phyloP scores from a whole-genome alignment of 2,113 vertebrate species.

The Tenrec ecaudatus region DNA sequence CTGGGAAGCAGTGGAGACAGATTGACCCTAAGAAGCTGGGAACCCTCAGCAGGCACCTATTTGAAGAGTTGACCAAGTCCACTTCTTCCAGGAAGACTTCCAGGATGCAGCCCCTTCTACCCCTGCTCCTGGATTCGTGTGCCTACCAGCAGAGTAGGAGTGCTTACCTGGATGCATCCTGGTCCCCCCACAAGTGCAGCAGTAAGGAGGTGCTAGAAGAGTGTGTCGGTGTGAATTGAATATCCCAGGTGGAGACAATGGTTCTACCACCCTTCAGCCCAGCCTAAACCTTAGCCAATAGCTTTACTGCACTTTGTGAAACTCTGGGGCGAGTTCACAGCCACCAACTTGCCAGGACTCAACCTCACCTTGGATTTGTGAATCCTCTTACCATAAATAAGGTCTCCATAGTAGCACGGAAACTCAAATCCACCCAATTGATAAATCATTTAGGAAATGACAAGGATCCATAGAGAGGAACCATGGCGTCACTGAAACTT shows the following conservation, averaged over 20 bases:
- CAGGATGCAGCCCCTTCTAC: not conserved
- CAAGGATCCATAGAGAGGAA: not conserved
- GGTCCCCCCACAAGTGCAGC: too few species aligned
- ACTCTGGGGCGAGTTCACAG: not conserved
- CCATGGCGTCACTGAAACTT: not conserved
- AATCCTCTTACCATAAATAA: not conserved
- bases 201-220: too few species aligned
- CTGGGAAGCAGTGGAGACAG: not conserved
- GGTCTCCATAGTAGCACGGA: not conserved
- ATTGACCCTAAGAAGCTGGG: not conserved
- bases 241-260: not conserved
- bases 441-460: not conserved
- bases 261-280: not conserved
- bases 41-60: not conserved
- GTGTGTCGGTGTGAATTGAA: not conserved
- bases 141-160: accelerated
- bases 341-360: not conserved
- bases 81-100: not conserved
- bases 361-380: not conserved
- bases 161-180: not conserved
- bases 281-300: accelerated
- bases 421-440: not conserved
- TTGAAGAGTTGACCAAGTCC: not conserved
- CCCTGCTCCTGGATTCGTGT: not conserved
- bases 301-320: not conserved